phyloP scores from a whole-genome alignment of 1,140 invertebrate species.

The Brachionus rotundiformis region DNA sequence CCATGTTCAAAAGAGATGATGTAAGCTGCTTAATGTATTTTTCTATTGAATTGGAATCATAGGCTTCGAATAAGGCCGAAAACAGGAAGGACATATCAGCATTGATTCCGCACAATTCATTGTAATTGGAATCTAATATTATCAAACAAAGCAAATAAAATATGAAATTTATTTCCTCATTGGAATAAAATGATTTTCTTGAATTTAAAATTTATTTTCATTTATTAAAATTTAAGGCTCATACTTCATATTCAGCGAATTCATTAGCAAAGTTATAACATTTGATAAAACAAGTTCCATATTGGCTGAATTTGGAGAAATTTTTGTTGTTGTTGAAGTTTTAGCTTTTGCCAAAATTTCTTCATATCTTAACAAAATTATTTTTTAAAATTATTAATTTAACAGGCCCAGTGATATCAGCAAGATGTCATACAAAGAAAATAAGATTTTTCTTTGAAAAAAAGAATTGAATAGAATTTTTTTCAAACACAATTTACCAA shows the following conservation, averaged over 20 bases:
- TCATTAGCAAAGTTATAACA: not conserved
- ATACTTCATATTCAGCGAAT: not conserved
- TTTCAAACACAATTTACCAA: no score
- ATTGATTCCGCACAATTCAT: not conserved
- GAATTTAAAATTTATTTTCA: not conserved
- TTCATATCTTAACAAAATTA: not conserved
- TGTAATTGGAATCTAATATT: not conserved
- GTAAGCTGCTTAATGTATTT: not conserved
- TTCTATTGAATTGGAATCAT: not conserved
- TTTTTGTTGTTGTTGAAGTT: not conserved
- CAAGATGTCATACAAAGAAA: no score
- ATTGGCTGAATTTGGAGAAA: not conserved
- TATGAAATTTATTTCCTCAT: conserved; percentile 1
- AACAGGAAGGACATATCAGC: not conserved
- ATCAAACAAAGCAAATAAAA: not conserved
- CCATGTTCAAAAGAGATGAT: not conserved
- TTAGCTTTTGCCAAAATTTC: not conserved
- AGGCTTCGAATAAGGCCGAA: not conserved
- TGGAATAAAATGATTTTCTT: not conserved
- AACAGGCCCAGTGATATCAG: no score
- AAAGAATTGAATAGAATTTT: no score
- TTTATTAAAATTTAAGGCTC: no score
- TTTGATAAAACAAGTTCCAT: not conserved
- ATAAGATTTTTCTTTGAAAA: no score
- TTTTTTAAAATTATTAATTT: no score